Conservation (phyloP, 2,797 vertebrate species). For the Scyliorhinus canicula region DNA sequence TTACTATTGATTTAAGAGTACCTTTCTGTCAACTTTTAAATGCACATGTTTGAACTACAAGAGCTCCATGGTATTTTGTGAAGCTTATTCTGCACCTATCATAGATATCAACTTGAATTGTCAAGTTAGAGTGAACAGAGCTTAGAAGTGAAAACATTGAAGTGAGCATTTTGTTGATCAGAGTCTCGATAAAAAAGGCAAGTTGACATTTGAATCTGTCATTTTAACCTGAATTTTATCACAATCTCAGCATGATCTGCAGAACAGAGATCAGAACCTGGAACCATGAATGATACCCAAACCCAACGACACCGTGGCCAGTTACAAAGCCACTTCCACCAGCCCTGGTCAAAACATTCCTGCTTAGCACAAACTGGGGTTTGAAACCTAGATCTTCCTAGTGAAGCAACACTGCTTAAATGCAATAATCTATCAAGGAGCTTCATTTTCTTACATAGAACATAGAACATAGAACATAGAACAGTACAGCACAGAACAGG, state of each 20-base stretch:
- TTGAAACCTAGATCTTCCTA: not conserved
- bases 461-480: no score
- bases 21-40: not conserved
- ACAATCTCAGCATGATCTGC: not conserved
- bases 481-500: no score
- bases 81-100: not conserved
- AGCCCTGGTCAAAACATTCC: not conserved
- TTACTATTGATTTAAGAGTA: not conserved
- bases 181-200: no score
- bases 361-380: not conserved
- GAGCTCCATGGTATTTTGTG: no score
- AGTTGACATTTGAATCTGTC: not conserved
- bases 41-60: not conserved
- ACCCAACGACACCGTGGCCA: not conserved
- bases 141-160: not conserved
- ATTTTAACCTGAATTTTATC: not conserved
- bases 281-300: not conserved
- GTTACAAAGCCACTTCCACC: not conserved
- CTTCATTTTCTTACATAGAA: not conserved
- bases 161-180: not conserved
- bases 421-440: not conserved
- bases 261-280: not conserved
- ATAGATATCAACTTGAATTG: not conserved
- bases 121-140: not conserved
- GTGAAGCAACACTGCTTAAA: not conserved